A percentile compares a stretch with the other conserved stretches of the same genome.
Conservation (phyloP, 2,797 vertebrate genomes). For the Phataginus tetradactyla region DNA sequence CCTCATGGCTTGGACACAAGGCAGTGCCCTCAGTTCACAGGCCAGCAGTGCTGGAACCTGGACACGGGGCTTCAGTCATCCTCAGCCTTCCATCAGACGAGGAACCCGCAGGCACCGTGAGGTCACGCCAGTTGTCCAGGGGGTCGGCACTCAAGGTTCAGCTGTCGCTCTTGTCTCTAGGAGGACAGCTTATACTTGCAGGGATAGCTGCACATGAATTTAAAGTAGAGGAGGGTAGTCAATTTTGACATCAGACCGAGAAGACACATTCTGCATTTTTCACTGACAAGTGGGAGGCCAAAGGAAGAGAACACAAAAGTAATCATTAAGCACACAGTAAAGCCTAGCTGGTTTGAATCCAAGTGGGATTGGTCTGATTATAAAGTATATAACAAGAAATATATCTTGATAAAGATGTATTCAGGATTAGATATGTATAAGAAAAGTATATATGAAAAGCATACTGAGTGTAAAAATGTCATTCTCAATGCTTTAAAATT, state of each 20-base stretch:
- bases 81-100: not conserved
- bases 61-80: accelerated
- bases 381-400: conserved; percentile 18
- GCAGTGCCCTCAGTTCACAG: not conserved
- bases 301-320: not conserved
- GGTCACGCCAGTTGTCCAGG: not conserved
- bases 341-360: not conserved
- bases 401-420: not conserved
- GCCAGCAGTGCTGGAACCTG: not conserved
- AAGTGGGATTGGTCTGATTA: not conserved
- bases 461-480: not conserved
- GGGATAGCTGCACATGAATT: not conserved
- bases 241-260: not conserved
- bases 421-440: not conserved
- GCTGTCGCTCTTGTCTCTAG: not conserved
- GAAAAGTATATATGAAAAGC: not conserved
- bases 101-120: not conserved
- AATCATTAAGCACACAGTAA: not conserved
- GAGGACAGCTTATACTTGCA: not conserved
- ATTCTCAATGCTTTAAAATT: not conserved
- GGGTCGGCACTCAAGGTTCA: not conserved
- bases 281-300: not conserved
- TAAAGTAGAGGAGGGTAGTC: not conserved
- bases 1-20: not conserved
- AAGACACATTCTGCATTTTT: not conserved